phyloP scores from a whole-genome alignment of 1,140 invertebrate genomes.

The Limonius californicus region DNA sequence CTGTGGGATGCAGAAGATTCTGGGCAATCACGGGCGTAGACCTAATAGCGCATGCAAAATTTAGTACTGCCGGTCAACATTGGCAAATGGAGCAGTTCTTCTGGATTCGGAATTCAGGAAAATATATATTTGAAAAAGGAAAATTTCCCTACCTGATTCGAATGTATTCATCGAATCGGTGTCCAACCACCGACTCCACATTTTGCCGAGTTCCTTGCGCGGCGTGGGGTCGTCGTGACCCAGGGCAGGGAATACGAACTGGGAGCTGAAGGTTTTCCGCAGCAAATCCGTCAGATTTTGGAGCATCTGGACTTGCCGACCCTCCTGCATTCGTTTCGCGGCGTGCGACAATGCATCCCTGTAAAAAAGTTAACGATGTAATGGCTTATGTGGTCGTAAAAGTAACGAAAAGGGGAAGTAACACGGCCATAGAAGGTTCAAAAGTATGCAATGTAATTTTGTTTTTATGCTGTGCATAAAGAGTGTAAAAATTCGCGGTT shows the following conservation, averaged over 20 bases:
- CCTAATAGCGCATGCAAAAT: too few relatives aligned
- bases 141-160: constrained; percentile 59
- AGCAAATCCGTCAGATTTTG: constrained; percentile 75
- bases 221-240: constrained; percentile 73
- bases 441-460: neutral
- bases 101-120: too few relatives aligned
- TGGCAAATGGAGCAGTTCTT: too few relatives aligned
- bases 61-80: too few relatives aligned
- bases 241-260: constrained; percentile 78
- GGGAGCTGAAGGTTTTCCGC: constrained; percentile 70
- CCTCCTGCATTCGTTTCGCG: constrained; percentile 52
- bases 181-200: constrained; percentile 79
- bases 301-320: constrained; percentile 62
- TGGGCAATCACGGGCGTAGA: too few relatives aligned
- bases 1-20: too few relatives aligned
- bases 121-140: too few relatives aligned
- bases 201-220: constrained; percentile 60
- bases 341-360: constrained; percentile 56
- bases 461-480: neutral
- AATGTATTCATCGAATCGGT: constrained; percentile 74
- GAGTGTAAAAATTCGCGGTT: constrained; percentile 8
- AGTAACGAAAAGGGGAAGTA: neutral
- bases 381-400: neutral
- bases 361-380: constrained; percentile 41
- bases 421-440: neutral